These are phyloP conservation scores for Acromyrmex charruanus DNA, from an alignment of 1,140 invertebrate genomes.

Conservation along the genomic window DNA sequence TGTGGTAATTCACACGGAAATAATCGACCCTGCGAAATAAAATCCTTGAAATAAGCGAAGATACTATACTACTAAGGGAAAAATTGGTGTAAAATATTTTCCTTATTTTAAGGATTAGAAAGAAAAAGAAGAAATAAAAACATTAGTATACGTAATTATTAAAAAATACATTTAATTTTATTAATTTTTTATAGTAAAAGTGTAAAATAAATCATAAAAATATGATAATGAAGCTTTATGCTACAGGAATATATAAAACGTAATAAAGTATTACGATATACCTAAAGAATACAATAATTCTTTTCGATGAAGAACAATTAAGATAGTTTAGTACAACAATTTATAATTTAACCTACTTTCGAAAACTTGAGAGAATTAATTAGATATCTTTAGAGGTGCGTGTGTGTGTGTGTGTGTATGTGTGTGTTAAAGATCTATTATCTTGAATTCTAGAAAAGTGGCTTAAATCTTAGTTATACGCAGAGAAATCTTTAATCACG, in stretches of 20 bases:
- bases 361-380: conserved; percentile 34
- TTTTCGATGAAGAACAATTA: neutral
- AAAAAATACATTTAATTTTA: conserved; percentile 1
- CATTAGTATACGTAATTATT: neutral
- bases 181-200: neutral
- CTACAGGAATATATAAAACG: neutral
- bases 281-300: neutral
- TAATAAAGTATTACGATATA: neutral
- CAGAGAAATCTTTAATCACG: conserved; percentile 1
- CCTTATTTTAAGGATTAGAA: neutral
- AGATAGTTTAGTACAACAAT: conserved; percentile 3
- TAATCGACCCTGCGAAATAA: neutral
- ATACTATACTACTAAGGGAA: neutral
- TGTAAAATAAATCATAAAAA: too few relatives aligned
- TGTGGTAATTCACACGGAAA: neutral
- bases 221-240: too few relatives aligned
- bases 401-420: neutral
- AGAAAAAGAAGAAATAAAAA: neutral
- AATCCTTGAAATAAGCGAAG: neutral
- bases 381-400: neutral
- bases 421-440: neutral
- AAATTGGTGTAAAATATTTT: neutral
- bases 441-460: neutral
- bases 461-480: neutral
- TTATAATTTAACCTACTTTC: conserved; percentile 4